Evolutionary conservation across 2,113 vertebrate genomes (phyloP), one percentile per base, ranked within the genome.

Genomic region (Ammodytes marinus): DNA sequence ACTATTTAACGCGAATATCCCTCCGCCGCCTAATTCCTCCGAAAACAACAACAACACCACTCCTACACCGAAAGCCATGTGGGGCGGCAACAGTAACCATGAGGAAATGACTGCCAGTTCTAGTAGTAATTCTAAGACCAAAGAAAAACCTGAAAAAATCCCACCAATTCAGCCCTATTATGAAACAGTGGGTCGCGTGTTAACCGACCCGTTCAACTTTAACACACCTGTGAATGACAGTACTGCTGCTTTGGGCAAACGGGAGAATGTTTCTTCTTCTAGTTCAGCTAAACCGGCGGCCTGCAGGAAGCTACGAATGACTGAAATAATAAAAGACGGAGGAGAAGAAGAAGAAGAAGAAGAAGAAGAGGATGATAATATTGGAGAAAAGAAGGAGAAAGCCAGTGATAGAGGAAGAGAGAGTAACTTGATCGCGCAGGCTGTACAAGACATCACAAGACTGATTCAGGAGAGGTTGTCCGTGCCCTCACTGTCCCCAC

Each of bases 291-390:
- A 95, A 88, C 93, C 94, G 63, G 95, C 96, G n/a, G 90, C 95
- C 52, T 96, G 95, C 93, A 96, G 97, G 91, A 97, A 95, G 89
- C 88, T 97, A 35, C 86, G 93, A 91, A 94, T 96, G 89, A 86
- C 92, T 58, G 95, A 95, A 86, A 88, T 90, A 86, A 88, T 90
- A 0, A 88, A 60, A 83, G 89, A 92, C 1, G 2, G 27, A 35
- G 84, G n/a, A 27, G 27, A 27, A 27, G 27, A 27, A 27, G 27
- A 27, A 27, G 27, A 27, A 27, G 27, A 27, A 27, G 27, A 27
- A 27, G 27, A 27, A 27, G 27, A 27, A 2, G 27, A 82, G 67
- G 86, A 79, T 14, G 85, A 85, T 43, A 86, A 40, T 39, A 86
- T 84, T 0, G 63, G 77, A 52, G 77, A 75, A 66, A 58, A 77